phyloP scores from a whole-genome alignment of 2,888 invertebrate genomes.

The Phyllotreta striolata region DNA sequence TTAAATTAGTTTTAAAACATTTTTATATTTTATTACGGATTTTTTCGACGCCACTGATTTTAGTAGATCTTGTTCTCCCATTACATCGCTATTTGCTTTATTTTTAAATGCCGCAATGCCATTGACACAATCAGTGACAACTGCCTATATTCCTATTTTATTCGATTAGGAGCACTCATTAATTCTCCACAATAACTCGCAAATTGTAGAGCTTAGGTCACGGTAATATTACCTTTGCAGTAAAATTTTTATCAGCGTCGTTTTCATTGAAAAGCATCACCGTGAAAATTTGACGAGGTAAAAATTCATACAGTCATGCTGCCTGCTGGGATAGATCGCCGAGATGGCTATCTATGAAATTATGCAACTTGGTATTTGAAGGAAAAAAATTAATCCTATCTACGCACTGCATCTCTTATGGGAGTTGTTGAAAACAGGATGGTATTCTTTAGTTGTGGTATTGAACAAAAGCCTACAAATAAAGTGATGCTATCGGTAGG shows the following conservation, averaged over 20 bases:
- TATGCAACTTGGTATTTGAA: slow-evolving; percentile 8
- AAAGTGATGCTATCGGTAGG: neutral
- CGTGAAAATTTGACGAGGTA: neutral
- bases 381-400: slow-evolving; percentile 8
- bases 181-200: slow-evolving; percentile 2
- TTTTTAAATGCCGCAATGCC: slow-evolving; percentile 6
- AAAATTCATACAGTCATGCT: slow-evolving; percentile 8
- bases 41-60: slow-evolving; percentile 6
- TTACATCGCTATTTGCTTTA: slow-evolving; percentile 6
- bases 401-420: slow-evolving; percentile 7
- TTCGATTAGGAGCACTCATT: neutral
- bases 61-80: neutral
- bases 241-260: neutral
- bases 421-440: slow-evolving; percentile 1
- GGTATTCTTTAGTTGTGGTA: neutral
- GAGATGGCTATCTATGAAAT: slow-evolving; percentile 4
- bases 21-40: too few relatives aligned
- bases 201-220: too few relatives aligned
- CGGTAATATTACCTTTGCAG: too few relatives aligned
- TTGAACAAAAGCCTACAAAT: slow-evolving; percentile 1
- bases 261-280: neutral
- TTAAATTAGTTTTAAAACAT: too few relatives aligned
- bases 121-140: slow-evolving; percentile 6
- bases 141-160: slow-evolving; percentile 1
- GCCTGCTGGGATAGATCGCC: slow-evolving; percentile 8